Evolutionary conservation across 1,140 invertebrate genomes (phyloP), one percentile per base, ranked within the genome.

Genomic region (Sitobion miscanthi): DNA sequence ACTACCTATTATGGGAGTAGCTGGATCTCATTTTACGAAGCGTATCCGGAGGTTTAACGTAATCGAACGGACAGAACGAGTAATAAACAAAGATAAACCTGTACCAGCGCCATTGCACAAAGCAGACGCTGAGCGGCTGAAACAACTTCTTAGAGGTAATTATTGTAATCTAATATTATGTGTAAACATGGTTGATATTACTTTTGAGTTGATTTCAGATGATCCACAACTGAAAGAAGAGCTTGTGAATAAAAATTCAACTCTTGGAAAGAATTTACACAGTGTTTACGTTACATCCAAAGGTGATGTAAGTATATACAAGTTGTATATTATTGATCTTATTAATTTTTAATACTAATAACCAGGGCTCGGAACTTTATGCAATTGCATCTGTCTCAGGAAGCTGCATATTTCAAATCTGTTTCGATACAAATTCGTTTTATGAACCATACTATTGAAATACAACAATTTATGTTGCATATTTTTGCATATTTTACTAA

Each of bases 1-100:
- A 89, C 25, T 62, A 89, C 21, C 14, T 90, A 91, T 52, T 69
- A 92, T 92, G 91, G 91, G 91, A 92, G n/a, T 85, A 38, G 91
- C 21, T 35, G 91, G 45, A 17, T 92, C 91, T 42, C 91, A 85
- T 38, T 54, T 92, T 30, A 83, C 35, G 2, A 82, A 82, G 9
- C 69, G 25, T 9, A 38, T 85, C 0, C 69, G 91, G 42, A 92
- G 91, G 23, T 92, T 92, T 52, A 92, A 92, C 2, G 91, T 92
- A 38, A 14, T 92, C 11, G 47, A 83, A 23, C 47, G 91, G 38
- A 85, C 91, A 83, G 91, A 92, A 85, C 91, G 91, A 17, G 47
- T 92, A 38, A 85, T 92, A 21, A 42, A 52, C 21, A 92, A 92
- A 83, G 77, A 92, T 14, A 92, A 92, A 92, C 91, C 91, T 11